Base-by-base conservation (phyloP, 2,888 invertebrate genomes). In the Ceriagrion tenellum region DNA sequence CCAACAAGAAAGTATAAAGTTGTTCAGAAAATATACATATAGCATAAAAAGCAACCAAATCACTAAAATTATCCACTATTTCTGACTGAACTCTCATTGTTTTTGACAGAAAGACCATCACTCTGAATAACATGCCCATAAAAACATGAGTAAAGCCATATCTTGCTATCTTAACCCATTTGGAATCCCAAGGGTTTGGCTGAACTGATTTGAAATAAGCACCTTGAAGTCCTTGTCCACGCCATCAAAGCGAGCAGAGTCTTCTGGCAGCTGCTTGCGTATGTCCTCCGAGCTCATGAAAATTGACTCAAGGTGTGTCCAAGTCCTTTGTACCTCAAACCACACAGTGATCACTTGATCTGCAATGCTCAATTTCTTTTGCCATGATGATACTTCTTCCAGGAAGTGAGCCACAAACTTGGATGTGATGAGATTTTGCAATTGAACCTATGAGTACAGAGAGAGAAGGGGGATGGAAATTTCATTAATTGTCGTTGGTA, bases 201-300 rank as follows among this genome's bases (percentile, higher is more conserved):
- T 69, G 8, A 26, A 1, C 12, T 23, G 69, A 20, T n/a, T 69
- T 69, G 69, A n/a, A 69, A 26, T 69, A 26, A 69, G 96, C 96
- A 98, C 98, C 97, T 99, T 99, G 97, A 99, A 99, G 96, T 99
- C 98, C 23, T 97, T 97, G 97, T 99, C 99, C 96, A 99, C 99
- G 96, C 98, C 98, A 97, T 99, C 99, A 97, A 99, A 99, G 96
- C 99, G 97, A 95, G 98, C 98, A 0, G 99, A 99, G 97, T 99
- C 99, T 96, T 99, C 98, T 4, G 99, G 99, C 95, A 99, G 97
- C 97, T 99, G 99, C 96, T 98, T 98, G 95, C 99, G 98, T 96
- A 99, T 99, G 97, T 99, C 99, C 97, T 99, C 99, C 0, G 99
- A 99, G 96, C 99, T 99, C 98, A 99, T 99, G 97, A 99, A 99